Percentiles rank a stretch among this genome's conserved stretches.
phyloP scores from a whole-genome alignment of 64 coral and sea anemone species.

The Trachythela sp. region DNA sequence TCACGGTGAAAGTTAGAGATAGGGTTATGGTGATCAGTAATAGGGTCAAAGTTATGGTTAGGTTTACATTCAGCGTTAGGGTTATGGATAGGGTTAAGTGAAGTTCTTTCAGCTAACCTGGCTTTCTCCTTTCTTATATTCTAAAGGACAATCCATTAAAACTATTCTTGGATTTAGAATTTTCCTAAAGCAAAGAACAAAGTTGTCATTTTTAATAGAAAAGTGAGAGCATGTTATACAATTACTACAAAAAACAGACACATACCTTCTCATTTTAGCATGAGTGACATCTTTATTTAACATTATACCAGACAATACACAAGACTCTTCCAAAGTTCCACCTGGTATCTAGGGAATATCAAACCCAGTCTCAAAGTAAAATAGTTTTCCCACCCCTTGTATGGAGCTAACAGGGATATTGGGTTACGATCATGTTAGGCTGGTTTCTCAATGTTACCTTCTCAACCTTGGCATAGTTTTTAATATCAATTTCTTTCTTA shows the following conservation, averaged over 20 bases:
- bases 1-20: too few species aligned
- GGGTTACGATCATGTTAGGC: neutral
- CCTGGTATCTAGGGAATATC: slow-evolving; percentile 65
- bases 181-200: slow-evolving; percentile 49
- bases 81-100: too few species aligned
- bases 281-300: slow-evolving; percentile 99
- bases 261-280: slow-evolving; percentile 93
- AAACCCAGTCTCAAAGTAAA: neutral
- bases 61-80: too few species aligned
- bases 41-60: too few species aligned
- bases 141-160: slow-evolving; percentile 84
- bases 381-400: too few species aligned
- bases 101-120: slow-evolving; percentile 53
- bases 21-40: too few species aligned
- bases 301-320: slow-evolving; percentile 93
- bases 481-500: slow-evolving; percentile 97
- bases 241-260: neutral
- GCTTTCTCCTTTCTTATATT: slow-evolving; percentile 99
- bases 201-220: neutral
- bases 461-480: slow-evolving; percentile 99
- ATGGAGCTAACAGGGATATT: neutral
- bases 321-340: slow-evolving; percentile 88
- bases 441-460: slow-evolving; percentile 49
- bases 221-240: neutral
- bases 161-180: slow-evolving; percentile 94